Conservation (phyloP, 2,113 vertebrate species). For the Leucoraja erinaceus region DNA sequence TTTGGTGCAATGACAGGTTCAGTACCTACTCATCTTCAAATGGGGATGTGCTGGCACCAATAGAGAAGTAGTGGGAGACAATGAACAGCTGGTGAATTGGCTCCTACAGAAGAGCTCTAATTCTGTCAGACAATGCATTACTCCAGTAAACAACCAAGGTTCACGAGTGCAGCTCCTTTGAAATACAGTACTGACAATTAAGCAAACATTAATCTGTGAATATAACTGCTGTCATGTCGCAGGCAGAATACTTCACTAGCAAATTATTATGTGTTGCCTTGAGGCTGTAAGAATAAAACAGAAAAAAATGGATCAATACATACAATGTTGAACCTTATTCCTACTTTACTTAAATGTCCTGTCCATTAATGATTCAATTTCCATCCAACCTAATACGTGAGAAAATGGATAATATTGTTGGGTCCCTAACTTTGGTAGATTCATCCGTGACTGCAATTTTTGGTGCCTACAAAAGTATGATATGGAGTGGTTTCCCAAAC, state of each 20-base stretch:
- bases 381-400: neutral
- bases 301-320: neutral
- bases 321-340: neutral
- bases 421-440: neutral
- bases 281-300: constrained; percentile 20
- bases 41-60: neutral
- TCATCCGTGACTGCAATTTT: neutral
- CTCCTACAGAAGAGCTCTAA: too few relatives aligned
- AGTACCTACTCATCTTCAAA: neutral
- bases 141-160: neutral
- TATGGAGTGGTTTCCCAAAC: too few relatives aligned
- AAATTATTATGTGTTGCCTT: neutral
- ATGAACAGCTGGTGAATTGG: neutral
- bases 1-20: neutral
- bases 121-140: neutral
- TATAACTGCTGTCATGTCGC: neutral
- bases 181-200: neutral
- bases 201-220: neutral
- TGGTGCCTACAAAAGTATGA: neutral
- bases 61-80: neutral
- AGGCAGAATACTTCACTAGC: neutral
- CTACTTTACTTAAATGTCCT: neutral
- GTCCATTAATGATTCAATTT: neutral
- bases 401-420: neutral
- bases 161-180: neutral